A percentile compares a stretch with the other conserved stretches of the same genome.
phyloP scores from a whole-genome alignment of 2,797 vertebrate genomes.

The Spondyliosoma cantharus region DNA sequence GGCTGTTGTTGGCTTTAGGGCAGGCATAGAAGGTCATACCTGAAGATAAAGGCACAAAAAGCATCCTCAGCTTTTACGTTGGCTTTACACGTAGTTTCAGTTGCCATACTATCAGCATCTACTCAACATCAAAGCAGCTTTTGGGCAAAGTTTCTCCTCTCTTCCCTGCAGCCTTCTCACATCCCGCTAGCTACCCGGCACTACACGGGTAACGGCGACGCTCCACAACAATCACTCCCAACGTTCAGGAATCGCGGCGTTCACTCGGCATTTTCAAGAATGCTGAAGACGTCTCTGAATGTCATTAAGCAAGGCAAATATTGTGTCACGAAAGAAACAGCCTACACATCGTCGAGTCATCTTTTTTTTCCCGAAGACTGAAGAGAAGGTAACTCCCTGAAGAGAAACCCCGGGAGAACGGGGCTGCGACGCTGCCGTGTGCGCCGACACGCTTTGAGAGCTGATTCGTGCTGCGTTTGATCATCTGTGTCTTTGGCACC shows the following conservation, averaged over 20 bases:
- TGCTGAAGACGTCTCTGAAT: background rate
- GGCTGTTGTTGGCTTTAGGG: too few species aligned
- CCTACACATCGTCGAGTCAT: slow-evolving; percentile 51
- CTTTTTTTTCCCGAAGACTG: slow-evolving; percentile 32
- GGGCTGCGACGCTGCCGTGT: slow-evolving; percentile 46
- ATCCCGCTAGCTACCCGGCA: slow-evolving; percentile 4
- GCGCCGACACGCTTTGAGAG: slow-evolving; percentile 63
- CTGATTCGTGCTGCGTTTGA: slow-evolving; percentile 75
- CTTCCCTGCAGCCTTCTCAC: slow-evolving; percentile 33
- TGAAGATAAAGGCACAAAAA: background rate
- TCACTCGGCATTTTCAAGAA: slow-evolving; percentile 4
- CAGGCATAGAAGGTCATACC: background rate
- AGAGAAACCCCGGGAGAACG: slow-evolving; percentile 46
- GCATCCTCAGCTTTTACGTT: slow-evolving; percentile 13
- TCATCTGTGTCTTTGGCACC: slow-evolving; percentile 61
- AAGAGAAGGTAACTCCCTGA: slow-evolving; percentile 53
- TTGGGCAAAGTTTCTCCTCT: slow-evolving; percentile 25
- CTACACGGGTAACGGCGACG: slow-evolving; percentile 1
- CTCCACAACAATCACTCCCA: slow-evolving; percentile 7
- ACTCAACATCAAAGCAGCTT: slow-evolving; percentile 33
- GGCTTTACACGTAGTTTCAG: slow-evolving; percentile 4
- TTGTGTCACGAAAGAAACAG: slow-evolving; percentile 43
- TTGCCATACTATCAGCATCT: slow-evolving; percentile 18
- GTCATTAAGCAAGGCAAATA: slow-evolving; percentile 36
- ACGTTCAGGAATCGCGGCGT: background rate